Base-by-base conservation (phyloP, 2,888 invertebrate species). In the Doris montereyensis region DNA sequence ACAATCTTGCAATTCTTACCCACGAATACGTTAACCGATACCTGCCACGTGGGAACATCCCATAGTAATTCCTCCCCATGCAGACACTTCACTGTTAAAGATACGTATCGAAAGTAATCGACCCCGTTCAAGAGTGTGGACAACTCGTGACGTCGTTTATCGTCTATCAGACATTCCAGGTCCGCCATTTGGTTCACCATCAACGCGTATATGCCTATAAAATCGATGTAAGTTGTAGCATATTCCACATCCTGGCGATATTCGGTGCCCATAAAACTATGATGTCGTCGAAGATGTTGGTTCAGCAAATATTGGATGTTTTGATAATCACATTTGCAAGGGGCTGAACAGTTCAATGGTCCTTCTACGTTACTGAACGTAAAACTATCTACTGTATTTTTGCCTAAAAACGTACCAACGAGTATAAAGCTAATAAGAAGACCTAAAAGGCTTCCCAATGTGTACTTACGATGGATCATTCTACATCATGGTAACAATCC, bases 91-190 rank as follows among this genome's bases (percentile, higher is more conserved):
- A 79, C 75, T 17, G 60, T 57, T 8, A 79, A 28, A 10, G 79
- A 67, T 24, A 71, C 62, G 24, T 62, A 75, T 74, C 35, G 75
- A 1, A n/a, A 21, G 1, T 35, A 21, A 13, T 79, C 79, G 2
- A 79, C 52, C 13, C 79, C 79, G 68, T 79, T 79, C 5, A 79
- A 28, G 2, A 79, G 71, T 0, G 79, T 68, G 32, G 70, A 52
- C 5, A 75, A 41, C 10, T 35, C 32, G 32, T 79, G 75, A 10
- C 70, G 35, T 32, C 32, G 30, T 2, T 75, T 75, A 34, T 79
- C 79, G 8, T 65, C 28, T 28, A 79, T 13, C 4, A 70, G 65
- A 57, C 79, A 79, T 0, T 58, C 26, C 13, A 79, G 21, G n/a
- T 30, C 41, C 21, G 35, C 34, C 13, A 79, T 75, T 10, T 70